phyloP scores from a whole-genome alignment of 1,140 invertebrate genomes.

The Magallana gigas region DNA sequence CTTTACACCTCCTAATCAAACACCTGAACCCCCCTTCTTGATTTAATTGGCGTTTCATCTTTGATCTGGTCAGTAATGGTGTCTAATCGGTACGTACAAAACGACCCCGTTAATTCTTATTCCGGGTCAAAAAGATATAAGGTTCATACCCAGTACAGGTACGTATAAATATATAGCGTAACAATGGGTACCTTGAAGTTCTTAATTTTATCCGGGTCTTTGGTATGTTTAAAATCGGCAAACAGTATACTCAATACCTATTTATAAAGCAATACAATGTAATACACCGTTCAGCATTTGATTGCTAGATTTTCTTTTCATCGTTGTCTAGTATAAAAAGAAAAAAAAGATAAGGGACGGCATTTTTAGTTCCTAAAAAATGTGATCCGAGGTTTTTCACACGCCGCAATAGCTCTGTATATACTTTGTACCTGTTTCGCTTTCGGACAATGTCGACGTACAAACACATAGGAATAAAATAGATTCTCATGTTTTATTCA shows the following conservation, averaged over 20 bases:
- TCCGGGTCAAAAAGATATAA: neutral
- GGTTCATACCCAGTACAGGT: no score
- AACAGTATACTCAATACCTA: no score
- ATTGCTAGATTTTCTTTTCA: no score
- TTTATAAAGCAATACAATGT: no score
- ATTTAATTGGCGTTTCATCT: conserved; percentile 28
- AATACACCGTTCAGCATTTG: no score
- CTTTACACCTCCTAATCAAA: conserved; percentile 29
- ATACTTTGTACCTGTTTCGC: neutral
- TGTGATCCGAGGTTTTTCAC: conserved; percentile 13
- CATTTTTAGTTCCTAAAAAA: neutral
- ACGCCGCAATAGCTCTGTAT: neutral
- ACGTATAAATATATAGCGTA: no score
- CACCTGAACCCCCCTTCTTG: neutral
- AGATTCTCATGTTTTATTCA: conserved; percentile 31
- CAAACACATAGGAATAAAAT: neutral
- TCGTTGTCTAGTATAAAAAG: no score
- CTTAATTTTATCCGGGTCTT: no score
- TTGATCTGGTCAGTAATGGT: conserved; percentile 23
- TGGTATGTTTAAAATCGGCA: no score
- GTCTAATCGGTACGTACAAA: conserved; percentile 1
- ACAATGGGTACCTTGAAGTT: no score
- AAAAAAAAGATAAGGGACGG: neutral
- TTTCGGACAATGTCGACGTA: neutral
- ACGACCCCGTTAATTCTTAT: neutral